Evolutionary conservation across 2,797 vertebrate genomes (phyloP).

Genomic region (Meda fulgida): DNA sequence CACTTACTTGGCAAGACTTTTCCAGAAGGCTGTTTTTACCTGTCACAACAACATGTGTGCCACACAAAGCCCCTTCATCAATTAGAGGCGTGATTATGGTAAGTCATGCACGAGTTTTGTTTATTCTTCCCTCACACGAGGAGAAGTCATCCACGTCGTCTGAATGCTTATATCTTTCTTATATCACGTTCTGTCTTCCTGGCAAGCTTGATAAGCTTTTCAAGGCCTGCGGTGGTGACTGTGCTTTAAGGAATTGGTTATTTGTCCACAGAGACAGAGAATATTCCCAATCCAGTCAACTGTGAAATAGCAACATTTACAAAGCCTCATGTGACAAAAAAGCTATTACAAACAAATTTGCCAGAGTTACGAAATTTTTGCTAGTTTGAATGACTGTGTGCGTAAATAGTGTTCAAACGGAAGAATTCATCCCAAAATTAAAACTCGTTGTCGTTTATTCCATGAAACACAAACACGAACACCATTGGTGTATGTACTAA

Average conservation of each 20-base stretch:
- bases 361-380: not conserved
- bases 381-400: not conserved
- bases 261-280: slow-evolving; percentile 20
- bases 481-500: not conserved
- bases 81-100: slow-evolving; percentile 39
- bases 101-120: slow-evolving; percentile 2
- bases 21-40: slow-evolving; percentile 39
- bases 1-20: slow-evolving; percentile 32
- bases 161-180: not conserved
- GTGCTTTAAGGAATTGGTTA: slow-evolving; percentile 32
- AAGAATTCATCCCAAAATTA: not conserved
- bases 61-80: slow-evolving; percentile 19
- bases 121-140: not conserved
- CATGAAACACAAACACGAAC: not conserved
- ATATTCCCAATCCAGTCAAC: slow-evolving; percentile 26
- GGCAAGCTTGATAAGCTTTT: not conserved
- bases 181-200: slow-evolving; percentile 21
- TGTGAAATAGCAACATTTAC: slow-evolving; percentile 38
- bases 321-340: slow-evolving; percentile 12
- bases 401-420: not conserved
- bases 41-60: slow-evolving; percentile 43
- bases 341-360: slow-evolving; percentile 11
- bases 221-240: not conserved
- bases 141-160: slow-evolving; percentile 1
- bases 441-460: not conserved